These are phyloP conservation scores for Eurypyga helias DNA, from an alignment of 2,113 vertebrate genomes.

Conservation along the genomic window DNA sequence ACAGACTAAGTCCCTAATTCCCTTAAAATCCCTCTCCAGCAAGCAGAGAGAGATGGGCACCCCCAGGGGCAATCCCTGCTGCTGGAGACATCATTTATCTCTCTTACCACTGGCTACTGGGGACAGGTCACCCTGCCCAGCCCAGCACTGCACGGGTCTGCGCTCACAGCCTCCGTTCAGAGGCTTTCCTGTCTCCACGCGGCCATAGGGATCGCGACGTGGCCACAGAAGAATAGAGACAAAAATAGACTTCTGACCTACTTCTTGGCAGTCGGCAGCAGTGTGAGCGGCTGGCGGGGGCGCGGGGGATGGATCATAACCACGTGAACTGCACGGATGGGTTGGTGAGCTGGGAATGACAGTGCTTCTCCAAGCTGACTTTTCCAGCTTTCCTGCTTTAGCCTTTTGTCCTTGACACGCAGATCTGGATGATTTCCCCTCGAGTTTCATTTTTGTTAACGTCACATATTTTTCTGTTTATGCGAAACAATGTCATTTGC, in stretches of 20 bases:
- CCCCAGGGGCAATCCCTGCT: background rate
- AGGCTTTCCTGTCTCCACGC: fast-evolving
- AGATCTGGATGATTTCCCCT: background rate
- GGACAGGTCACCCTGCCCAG: background rate
- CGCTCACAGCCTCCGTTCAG: fast-evolving
- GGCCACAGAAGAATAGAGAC: background rate
- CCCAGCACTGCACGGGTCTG: fast-evolving
- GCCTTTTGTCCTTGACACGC: background rate
- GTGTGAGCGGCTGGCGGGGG: background rate
- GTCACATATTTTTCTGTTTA: slow-evolving; percentile 52
- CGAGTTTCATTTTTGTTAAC: slow-evolving; percentile 10
- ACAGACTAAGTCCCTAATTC: background rate
- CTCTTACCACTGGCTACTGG: background rate
- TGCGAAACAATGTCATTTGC: slow-evolving; percentile 59
- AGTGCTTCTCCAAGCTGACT: background rate
- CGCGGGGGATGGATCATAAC: background rate
- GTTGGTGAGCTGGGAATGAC: background rate
- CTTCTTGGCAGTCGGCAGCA: background rate
- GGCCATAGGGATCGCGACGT: fast-evolving
- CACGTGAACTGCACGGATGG: fast-evolving
- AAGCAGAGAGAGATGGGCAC: background rate
- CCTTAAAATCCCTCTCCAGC: background rate
- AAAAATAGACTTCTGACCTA: slow-evolving; percentile 29
- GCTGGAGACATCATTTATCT: background rate
- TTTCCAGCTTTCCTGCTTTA: background rate